Evolutionary conservation across 2,888 invertebrate species (phyloP).

Genomic region (Caenorhabditis japonica): DNA sequence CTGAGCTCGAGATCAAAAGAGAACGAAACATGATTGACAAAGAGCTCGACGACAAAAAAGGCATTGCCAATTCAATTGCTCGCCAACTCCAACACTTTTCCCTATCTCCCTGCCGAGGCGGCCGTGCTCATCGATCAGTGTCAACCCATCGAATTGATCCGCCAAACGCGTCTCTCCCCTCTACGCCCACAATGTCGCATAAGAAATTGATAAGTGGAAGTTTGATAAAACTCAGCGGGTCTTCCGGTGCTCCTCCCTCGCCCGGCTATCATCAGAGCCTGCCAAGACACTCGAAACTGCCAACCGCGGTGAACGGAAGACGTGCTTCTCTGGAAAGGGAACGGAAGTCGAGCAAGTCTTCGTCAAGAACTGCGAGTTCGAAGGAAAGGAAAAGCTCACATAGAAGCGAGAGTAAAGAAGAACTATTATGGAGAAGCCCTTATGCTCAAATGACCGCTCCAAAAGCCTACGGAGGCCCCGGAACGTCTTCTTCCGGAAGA

Average conservation of each 20-base stretch:
- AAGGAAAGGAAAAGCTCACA: constrained; percentile 19
- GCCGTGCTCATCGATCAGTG: constrained; percentile 29
- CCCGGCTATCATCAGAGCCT: constrained; percentile 49
- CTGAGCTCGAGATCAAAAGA: constrained; percentile 53
- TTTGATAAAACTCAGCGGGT: constrained; percentile 21
- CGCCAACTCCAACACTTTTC: constrained; percentile 57
- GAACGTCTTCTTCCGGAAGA: constrained; percentile 58
- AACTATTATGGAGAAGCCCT: constrained; percentile 45
- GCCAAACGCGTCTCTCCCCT: constrained; percentile 64
- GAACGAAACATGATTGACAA: constrained; percentile 56
- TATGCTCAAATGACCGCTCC: constrained; percentile 57
- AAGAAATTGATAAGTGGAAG: constrained; percentile 37
- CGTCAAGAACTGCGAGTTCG: constrained; percentile 12
- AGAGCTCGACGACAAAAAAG: constrained; percentile 50
- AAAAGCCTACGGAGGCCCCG: constrained; percentile 46
- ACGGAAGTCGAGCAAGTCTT: constrained; percentile 21
- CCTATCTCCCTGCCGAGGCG: constrained; percentile 50
- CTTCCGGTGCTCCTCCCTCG: constrained; percentile 24
- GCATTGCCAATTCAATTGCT: constrained; percentile 49
- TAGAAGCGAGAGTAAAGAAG: constrained; percentile 40
- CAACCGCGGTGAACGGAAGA: constrained; percentile 32
- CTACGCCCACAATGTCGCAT: constrained; percentile 60
- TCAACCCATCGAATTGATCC: constrained; percentile 45
- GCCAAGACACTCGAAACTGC: constrained; percentile 44
- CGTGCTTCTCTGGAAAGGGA: constrained; percentile 30